phyloP scores from a whole-genome alignment of 2,888 invertebrate genomes.

The Ptychoptera albimana region DNA sequence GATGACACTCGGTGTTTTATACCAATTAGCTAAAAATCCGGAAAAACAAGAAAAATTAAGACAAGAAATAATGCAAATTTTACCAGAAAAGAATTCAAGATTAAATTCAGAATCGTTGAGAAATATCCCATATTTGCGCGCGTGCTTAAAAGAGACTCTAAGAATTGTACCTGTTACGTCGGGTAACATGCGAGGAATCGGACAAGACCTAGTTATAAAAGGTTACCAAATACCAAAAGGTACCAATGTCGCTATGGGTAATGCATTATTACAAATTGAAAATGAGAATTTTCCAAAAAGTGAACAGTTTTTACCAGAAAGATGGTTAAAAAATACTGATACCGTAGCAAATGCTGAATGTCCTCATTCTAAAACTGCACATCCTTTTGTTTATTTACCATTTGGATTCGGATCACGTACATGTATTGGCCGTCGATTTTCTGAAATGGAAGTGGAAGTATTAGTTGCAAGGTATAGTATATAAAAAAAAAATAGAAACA shows the following conservation, averaged over 20 bases:
- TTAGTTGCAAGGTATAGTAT: constrained; percentile 25
- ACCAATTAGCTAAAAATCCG: constrained; percentile 43
- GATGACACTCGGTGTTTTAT: constrained; percentile 38
- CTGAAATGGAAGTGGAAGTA: constrained; percentile 52
- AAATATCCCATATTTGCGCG: constrained; percentile 45
- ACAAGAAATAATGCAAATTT: constrained; percentile 34
- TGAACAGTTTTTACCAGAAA: constrained; percentile 45
- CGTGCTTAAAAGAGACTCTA: constrained; percentile 57
- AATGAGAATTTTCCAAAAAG: constrained; percentile 43
- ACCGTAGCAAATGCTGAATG: background rate
- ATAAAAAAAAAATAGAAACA: background rate
- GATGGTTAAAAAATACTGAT: constrained; percentile 38
- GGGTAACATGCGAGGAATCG: constrained; percentile 37
- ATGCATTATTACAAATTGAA: constrained; percentile 37
- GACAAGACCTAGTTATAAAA: constrained; percentile 40
- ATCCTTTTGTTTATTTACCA: constrained; percentile 33
- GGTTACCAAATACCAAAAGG: constrained; percentile 46
- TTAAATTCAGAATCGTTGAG: constrained; percentile 31
- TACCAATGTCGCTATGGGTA: constrained; percentile 40
- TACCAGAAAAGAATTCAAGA: constrained; percentile 27
- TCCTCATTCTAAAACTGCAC: constrained; percentile 10
- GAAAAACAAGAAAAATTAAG: constrained; percentile 45
- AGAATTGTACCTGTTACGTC: constrained; percentile 43
- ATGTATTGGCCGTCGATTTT: constrained; percentile 57
- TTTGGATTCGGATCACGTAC: constrained; percentile 56